Base-by-base conservation (phyloP, 2,797 vertebrate genomes). In the Poeciliopsis infans region DNA sequence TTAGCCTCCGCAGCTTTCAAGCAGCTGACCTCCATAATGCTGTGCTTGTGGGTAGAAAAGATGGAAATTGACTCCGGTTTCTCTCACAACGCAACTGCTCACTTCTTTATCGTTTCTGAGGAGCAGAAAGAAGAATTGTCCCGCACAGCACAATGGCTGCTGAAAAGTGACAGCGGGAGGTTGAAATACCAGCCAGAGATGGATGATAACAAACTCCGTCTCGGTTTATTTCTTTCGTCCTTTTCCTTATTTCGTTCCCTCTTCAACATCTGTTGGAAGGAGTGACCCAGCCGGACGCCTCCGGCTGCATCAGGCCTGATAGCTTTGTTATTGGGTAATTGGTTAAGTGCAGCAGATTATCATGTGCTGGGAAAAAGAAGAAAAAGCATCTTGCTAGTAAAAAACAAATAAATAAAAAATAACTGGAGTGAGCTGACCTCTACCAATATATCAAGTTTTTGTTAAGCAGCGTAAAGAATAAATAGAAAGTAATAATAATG, bases 121-220 rank as follows among this genome's bases (percentile, higher is more conserved):
- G 77, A 84, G 81, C 77, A 78, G 86, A 84, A 83, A 87, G 79
- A 91, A 87, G 85, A 85, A 90, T 86, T 76, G 72, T 77, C 80
- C 76, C 81, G n/a, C 55, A 0, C 41, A 85, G 84, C 89, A 92
- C 90, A 93, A 93, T 88, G 83, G 80, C 79, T 88, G 85, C 84
- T 88, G 87, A 82, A 91, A 83, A 90, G 83, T 86, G 89, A 88
- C 82, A 84, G 77, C 78, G 41, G 59, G 49, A 75, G 28, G 75
- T 25, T 76, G 47, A 85, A 83, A 82, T 57, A 74, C 43, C 79
- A 85, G 81, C 53, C 46, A 46, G 57, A 89, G 85, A 90, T 72
- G 73, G 79, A 92, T 86, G 86, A 84, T 43, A 5, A 80, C 53
- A 83, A 89, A 90, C 82, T 89, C 82, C 73, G 79, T 71, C 77